Conservation (phyloP, 23 tunicate species). For the Trididemnum clinides region DNA sequence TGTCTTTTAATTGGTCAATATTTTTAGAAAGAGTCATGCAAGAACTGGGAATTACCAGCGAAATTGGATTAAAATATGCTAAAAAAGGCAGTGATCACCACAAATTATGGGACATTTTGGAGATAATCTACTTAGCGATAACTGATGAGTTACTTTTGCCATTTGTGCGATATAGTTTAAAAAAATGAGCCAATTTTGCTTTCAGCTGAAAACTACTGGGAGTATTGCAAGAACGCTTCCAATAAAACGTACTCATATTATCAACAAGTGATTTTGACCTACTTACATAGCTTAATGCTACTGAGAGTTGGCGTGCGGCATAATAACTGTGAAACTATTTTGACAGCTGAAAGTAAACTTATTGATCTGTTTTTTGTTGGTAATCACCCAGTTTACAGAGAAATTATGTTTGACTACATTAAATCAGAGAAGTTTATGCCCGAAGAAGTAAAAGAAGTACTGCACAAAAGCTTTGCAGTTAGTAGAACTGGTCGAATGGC, state of each 20-base stretch:
- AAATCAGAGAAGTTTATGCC: not conserved
- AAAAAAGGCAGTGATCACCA: slow-evolving; percentile 1
- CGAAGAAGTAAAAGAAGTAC: not conserved
- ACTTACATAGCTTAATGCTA: slow-evolving; percentile 3
- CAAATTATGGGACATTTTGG: not conserved
- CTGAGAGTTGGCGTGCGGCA: not conserved
- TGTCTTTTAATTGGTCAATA: not conserved
- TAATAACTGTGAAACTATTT: slow-evolving; percentile 16
- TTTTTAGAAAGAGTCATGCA: not conserved
- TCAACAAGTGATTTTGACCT: not conserved
- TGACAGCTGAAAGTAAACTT: slow-evolving; percentile 2
- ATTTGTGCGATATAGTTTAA: not conserved
- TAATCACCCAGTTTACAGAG: not conserved
- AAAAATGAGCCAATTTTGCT: not conserved
- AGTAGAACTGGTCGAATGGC: not conserved
- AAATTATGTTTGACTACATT: not conserved
- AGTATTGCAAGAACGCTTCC: not conserved
- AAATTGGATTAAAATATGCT: not conserved
- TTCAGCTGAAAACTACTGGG: not conserved
- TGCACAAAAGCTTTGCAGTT: not conserved
- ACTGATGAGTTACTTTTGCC: slow-evolving; percentile 9
- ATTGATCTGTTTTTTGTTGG: not conserved
- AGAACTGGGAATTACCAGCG: not conserved
- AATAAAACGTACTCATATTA: not conserved
- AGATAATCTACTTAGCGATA: not conserved